Conservation (phyloP, 2,797 vertebrate species). For the Carcharodon carcharias region DNA sequence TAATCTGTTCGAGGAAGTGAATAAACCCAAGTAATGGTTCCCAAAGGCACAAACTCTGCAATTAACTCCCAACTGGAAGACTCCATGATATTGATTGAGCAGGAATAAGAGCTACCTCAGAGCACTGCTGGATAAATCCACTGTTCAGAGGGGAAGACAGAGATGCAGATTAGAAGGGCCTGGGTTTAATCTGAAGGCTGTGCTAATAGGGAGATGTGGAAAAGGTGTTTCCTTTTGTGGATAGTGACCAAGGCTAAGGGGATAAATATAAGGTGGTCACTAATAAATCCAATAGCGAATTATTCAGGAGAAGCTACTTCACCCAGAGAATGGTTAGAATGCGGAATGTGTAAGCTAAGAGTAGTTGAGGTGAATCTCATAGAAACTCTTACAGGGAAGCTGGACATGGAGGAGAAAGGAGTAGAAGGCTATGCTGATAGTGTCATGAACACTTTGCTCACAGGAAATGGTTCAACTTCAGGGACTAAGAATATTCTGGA, state of each 20-base stretch:
- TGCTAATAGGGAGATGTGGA: neutral
- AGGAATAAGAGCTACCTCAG: neutral
- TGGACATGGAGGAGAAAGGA: neutral
- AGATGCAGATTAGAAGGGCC: no score
- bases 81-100: conserved; percentile 21
- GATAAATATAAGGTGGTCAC: neutral
- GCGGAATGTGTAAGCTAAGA: neutral
- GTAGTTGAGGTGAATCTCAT: neutral
- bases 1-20: neutral
- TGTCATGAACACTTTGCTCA: no score
- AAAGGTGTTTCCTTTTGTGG: neutral
- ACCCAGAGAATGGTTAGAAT: neutral
- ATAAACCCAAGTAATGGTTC: conserved; percentile 22
- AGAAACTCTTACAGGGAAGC: neutral
- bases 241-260: neutral
- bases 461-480: no score
- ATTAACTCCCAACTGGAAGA: neutral
- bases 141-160: neutral
- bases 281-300: neutral
- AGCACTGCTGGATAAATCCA: no score
- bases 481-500: no score
- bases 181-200: neutral
- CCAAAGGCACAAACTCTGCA: conserved; percentile 6
- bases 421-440: neutral
- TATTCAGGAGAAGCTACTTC: neutral